Evolutionary conservation across 2,888 invertebrate genomes (phyloP).

Genomic region (Tiliacea aurago): DNA sequence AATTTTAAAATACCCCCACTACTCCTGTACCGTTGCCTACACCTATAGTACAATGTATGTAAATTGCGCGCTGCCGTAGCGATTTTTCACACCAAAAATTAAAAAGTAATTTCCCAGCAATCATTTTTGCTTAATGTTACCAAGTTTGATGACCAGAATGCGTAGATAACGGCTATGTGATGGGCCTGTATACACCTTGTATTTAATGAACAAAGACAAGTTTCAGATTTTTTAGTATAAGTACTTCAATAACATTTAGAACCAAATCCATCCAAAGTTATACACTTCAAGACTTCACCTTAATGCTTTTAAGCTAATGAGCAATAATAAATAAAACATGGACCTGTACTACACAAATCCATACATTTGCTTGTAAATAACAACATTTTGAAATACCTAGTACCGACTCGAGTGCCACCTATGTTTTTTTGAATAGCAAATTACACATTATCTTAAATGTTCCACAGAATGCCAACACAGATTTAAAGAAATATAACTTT

Average conservation of each 20-base stretch:
- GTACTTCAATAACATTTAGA: background rate
- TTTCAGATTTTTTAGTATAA: too few species aligned
- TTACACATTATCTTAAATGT: conserved; percentile 65
- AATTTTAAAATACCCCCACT: too few species aligned
- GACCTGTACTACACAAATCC: conserved; percentile 29
- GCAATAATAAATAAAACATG: conserved; percentile 48
- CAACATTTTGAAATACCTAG: conserved; percentile 53
- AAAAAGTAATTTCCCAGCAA: too few species aligned
- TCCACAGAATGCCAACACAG: conserved; percentile 65
- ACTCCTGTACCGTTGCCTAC: too few species aligned
- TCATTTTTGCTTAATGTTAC: too few species aligned
- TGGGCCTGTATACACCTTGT: too few species aligned
- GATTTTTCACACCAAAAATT: too few species aligned
- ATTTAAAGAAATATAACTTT: conserved; percentile 77
- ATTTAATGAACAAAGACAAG: too few species aligned
- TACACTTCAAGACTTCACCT: conserved; percentile 7
- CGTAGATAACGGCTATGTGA: too few species aligned
- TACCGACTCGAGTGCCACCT: conserved; percentile 43
- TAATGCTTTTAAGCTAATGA: conserved; percentile 19
- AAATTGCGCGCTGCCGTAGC: too few species aligned
- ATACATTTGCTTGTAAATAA: conserved; percentile 59
- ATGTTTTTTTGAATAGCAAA: conserved; percentile 68
- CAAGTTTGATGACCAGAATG: too few species aligned
- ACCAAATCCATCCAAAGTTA: conserved; percentile 2
- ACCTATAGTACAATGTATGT: too few species aligned